A percentile compares a stretch with the other conserved stretches of the same genome.
These are phyloP conservation scores for Drosophila arawakana DNA, from an alignment of 1,140 invertebrate genomes.

Conservation along the genomic window DNA sequence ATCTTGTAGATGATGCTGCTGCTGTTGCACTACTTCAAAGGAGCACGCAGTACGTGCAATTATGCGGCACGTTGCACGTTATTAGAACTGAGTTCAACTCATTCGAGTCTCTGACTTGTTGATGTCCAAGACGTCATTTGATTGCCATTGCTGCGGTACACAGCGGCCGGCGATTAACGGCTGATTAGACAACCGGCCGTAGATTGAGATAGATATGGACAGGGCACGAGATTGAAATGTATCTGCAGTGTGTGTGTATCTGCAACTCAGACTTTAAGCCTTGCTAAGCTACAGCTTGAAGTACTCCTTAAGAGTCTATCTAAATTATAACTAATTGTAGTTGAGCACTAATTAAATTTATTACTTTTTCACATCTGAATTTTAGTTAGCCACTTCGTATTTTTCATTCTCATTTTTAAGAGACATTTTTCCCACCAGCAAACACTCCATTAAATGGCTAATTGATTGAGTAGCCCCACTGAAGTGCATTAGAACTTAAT, in stretches of 20 bases:
- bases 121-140: slow-evolving; percentile 63
- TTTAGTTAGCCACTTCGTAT: not conserved
- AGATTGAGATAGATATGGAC: slow-evolving; percentile 41
- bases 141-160: slow-evolving; percentile 59
- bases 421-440: not conserved
- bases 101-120: slow-evolving; percentile 37
- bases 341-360: no score
- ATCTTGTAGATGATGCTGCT: slow-evolving; percentile 32
- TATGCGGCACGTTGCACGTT: slow-evolving; percentile 69
- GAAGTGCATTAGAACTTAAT: slow-evolving; percentile 35
- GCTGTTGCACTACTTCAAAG: slow-evolving; percentile 62
- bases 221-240: slow-evolving; percentile 46
- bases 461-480: slow-evolving; percentile 15
- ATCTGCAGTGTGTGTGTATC: slow-evolving; percentile 39
- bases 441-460: not conserved
- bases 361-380: not conserved
- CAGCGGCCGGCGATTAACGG: slow-evolving; percentile 60
- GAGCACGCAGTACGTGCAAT: slow-evolving; percentile 72
- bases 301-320: no score
- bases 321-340: no score
- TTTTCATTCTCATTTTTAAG: not conserved
- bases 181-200: slow-evolving; percentile 65
- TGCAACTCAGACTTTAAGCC: not conserved
- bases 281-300: no score
- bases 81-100: slow-evolving; percentile 59